Conservation (phyloP, 2,888 invertebrate genomes). For the Odontocerum albicorne region DNA sequence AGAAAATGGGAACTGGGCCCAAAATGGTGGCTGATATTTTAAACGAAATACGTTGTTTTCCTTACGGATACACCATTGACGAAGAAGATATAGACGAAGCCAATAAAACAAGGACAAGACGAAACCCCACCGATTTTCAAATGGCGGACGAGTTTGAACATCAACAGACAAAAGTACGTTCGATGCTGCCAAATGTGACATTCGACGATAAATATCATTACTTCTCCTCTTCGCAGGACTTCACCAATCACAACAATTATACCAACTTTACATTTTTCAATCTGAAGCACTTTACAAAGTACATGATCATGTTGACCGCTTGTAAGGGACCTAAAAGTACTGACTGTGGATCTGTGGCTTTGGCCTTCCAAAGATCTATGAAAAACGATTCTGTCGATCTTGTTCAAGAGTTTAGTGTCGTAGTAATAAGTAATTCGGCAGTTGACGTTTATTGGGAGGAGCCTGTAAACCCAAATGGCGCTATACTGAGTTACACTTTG, state of each 20-base stretch:
- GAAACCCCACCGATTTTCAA: slow-evolving; percentile 14
- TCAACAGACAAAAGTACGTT: slow-evolving; percentile 16
- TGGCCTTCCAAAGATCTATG: slow-evolving; percentile 53
- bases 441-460: slow-evolving; percentile 56
- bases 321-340: slow-evolving; percentile 52
- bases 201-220: slow-evolving; percentile 19
- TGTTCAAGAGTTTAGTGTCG: slow-evolving; percentile 42
- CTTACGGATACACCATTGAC: not conserved
- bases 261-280: slow-evolving; percentile 40
- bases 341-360: slow-evolving; percentile 52
- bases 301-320: slow-evolving; percentile 61
- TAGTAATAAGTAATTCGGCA: slow-evolving; percentile 36
- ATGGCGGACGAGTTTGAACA: slow-evolving; percentile 15
- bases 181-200: slow-evolving; percentile 24
- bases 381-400: slow-evolving; percentile 47
- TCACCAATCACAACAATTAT: slow-evolving; percentile 16
- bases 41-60: not conserved
- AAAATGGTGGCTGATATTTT: not conserved
- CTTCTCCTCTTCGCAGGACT: slow-evolving; percentile 24
- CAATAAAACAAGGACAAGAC: slow-evolving; percentile 5
- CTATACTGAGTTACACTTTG: slow-evolving; percentile 64
- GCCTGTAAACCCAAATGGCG: slow-evolving; percentile 65
- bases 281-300: slow-evolving; percentile 60
- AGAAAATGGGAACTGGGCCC: not conserved
- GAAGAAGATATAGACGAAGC: slow-evolving; percentile 2